phyloP scores from a whole-genome alignment of 2,113 vertebrate species.

The Leucoraja erinaceus region DNA sequence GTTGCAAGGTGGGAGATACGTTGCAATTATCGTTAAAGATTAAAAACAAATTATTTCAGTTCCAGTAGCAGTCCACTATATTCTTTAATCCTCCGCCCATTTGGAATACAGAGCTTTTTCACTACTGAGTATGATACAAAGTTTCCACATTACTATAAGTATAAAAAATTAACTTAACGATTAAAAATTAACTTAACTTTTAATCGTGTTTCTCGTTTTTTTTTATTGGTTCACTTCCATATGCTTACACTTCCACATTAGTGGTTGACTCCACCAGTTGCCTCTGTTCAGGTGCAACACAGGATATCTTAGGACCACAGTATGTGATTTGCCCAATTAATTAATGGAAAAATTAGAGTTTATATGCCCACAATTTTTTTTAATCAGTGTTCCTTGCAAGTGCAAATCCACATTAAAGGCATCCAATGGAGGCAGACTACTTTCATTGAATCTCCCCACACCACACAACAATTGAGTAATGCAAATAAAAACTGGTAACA shows the following conservation, averaged over 20 bases:
- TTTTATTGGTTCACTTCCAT: background rate
- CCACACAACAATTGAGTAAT: background rate
- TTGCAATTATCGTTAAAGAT: background rate
- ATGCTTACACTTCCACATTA: background rate
- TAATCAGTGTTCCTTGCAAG: background rate
- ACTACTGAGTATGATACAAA: background rate
- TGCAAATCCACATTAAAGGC: background rate
- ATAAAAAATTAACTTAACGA: no score
- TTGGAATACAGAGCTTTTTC: background rate
- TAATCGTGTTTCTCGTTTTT: background rate
- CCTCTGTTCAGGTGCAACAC: background rate
- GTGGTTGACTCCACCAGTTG: background rate
- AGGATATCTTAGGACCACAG: background rate
- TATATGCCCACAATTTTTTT: background rate
- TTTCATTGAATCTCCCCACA: background rate
- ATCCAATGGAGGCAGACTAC: background rate
- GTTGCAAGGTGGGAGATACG: background rate
- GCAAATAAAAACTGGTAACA: background rate
- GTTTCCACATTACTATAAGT: background rate
- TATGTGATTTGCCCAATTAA: background rate
- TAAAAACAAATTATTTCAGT: background rate
- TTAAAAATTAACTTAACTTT: background rate
- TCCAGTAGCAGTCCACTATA: background rate
- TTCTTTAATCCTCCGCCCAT: background rate
- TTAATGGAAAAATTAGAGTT: background rate